phyloP scores from a whole-genome alignment of 2,797 vertebrate genomes.

The Notamacropus eugenii region DNA sequence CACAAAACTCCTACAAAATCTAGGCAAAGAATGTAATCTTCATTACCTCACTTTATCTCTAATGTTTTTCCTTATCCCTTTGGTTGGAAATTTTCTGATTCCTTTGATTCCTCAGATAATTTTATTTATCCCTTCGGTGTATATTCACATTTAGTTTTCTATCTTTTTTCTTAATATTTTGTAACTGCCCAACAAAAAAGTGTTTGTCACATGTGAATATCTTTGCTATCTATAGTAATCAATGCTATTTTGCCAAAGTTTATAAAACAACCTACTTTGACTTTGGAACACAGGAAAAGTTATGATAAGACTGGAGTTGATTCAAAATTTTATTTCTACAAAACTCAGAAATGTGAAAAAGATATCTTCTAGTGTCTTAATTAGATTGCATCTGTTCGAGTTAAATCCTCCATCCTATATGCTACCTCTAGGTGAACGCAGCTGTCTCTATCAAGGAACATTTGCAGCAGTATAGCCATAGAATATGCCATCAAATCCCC shows the following conservation, averaged over 20 bases:
- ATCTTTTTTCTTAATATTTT: neutral
- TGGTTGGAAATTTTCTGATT: no score
- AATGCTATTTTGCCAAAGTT: conserved; percentile 1
- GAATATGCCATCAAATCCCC: conserved; percentile 45
- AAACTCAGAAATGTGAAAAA: conserved; percentile 22
- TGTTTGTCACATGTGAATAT: neutral
- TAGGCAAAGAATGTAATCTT: neutral
- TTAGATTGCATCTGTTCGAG: conserved; percentile 51
- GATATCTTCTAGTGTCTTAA: conserved; percentile 39
- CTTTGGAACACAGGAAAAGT: conserved; percentile 28
- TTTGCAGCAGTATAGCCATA: conserved; percentile 40
- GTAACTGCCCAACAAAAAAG: neutral
- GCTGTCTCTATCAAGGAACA: conserved; percentile 53
- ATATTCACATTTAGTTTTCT: neutral
- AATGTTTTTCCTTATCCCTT: no score
- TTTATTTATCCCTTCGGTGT: no score
- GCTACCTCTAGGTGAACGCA: conserved; percentile 54
- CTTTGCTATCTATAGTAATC: neutral
- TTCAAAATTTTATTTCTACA: conserved; percentile 20
- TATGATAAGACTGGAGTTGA: neutral
- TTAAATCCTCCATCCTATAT: conserved; percentile 34
- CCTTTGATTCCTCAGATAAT: no score
- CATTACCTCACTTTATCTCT: neutral
- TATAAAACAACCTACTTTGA: neutral
- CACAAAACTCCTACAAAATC: neutral